These are phyloP conservation scores for Cataglyphis cursor DNA, from an alignment of 2,888 invertebrate species.

Conservation along the genomic window DNA sequence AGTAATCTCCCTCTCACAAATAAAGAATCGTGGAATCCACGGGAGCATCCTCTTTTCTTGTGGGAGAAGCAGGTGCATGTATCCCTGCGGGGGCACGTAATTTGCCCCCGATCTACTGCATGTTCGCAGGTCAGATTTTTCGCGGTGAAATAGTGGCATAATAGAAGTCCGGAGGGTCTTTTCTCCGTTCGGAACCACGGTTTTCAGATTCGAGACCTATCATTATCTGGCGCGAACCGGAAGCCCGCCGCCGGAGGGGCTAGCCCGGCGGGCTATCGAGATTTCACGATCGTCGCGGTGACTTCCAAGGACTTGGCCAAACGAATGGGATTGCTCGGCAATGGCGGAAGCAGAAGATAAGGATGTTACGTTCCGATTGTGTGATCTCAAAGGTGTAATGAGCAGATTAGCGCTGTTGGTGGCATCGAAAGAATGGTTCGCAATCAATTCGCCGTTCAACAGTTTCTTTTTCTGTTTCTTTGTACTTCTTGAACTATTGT, in stretches of 20 bases:
- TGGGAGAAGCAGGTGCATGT: slow-evolving; percentile 76
- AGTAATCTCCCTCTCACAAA: slow-evolving; percentile 55
- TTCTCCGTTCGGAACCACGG: slow-evolving; percentile 49
- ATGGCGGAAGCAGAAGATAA: slow-evolving; percentile 56
- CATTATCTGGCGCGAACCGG: slow-evolving; percentile 76
- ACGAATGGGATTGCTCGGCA: slow-evolving; percentile 44
- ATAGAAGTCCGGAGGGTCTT: slow-evolving; percentile 64
- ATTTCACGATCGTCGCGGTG: slow-evolving; percentile 62
- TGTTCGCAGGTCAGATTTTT: slow-evolving; percentile 75
- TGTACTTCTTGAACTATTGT: slow-evolving; percentile 49
- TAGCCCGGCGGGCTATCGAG: slow-evolving; percentile 38
- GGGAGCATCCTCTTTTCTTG: slow-evolving; percentile 64
- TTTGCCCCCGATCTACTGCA: slow-evolving; percentile 75
- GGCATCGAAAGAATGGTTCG: slow-evolving; percentile 44
- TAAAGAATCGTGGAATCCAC: slow-evolving; percentile 54
- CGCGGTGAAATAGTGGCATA: slow-evolving; percentile 67
- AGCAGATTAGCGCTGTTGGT: slow-evolving; percentile 57
- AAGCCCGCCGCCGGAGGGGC: slow-evolving; percentile 64
- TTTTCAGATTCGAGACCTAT: slow-evolving; percentile 70
- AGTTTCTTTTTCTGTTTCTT: slow-evolving; percentile 50
- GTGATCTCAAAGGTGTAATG: slow-evolving; percentile 60
- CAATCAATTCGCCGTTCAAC: slow-evolving; percentile 34
- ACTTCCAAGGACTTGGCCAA: slow-evolving; percentile 63
- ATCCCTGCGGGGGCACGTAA: slow-evolving; percentile 60
- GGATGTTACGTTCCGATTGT: slow-evolving; percentile 51